These are phyloP conservation scores for Sardina pilchardus DNA, from an alignment of 2,113 vertebrate genomes.

Conservation along the genomic window DNA sequence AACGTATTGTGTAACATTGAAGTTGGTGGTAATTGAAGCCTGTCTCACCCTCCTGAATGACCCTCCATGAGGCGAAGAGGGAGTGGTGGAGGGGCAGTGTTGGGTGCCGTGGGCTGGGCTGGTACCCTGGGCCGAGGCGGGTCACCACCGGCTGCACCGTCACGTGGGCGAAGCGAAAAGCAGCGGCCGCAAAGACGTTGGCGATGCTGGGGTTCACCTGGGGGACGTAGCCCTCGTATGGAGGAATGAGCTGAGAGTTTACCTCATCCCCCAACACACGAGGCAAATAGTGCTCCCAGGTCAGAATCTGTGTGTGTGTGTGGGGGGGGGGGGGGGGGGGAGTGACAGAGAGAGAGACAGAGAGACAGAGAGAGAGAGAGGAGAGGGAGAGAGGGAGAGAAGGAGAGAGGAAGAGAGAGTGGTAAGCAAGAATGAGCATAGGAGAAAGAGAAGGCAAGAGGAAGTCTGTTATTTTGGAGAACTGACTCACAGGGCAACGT, in stretches of 20 bases:
- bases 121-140: slow-evolving; percentile 70
- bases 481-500: not conserved
- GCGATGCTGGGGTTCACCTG: slow-evolving; percentile 70
- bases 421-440: not conserved
- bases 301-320: slow-evolving; percentile 76
- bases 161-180: slow-evolving; percentile 78
- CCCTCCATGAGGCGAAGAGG: slow-evolving; percentile 78
- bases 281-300: slow-evolving; percentile 76
- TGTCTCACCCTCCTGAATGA: slow-evolving; percentile 70
- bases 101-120: slow-evolving; percentile 61
- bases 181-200: slow-evolving; percentile 75
- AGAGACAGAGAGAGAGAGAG: not conserved
- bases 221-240: slow-evolving; percentile 66
- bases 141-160: slow-evolving; percentile 73
- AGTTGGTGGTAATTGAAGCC: not conserved
- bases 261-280: slow-evolving; percentile 65
- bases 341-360: not conserved
- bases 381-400: slow-evolving; percentile 17
- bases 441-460: not conserved
- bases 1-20: not conserved
- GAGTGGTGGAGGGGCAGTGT: slow-evolving; percentile 74
- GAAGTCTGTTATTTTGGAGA: not conserved
- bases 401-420: not conserved
- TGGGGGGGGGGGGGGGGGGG: no score
- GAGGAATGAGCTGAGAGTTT: slow-evolving; percentile 60